These are phyloP conservation scores for Rhaphigaster nebulosa DNA, from an alignment of 2,888 invertebrate species.

Conservation along the genomic window DNA sequence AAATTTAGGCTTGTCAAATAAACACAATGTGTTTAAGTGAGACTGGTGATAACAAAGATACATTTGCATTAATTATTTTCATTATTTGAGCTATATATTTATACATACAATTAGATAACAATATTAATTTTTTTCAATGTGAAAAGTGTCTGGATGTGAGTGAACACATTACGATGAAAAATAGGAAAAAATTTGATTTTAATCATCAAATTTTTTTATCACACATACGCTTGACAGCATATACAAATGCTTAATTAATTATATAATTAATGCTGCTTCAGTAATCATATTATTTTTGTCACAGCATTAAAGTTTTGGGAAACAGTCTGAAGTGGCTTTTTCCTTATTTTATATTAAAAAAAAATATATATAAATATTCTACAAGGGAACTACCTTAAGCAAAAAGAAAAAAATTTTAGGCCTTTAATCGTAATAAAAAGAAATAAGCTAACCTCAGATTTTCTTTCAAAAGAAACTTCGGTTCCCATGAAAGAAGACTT, in stretches of 20 bases:
- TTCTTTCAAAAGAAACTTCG: neutral
- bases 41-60: slow-evolving; percentile 31
- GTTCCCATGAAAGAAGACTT: neutral
- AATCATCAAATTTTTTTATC: slow-evolving; percentile 58
- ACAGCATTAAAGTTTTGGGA: slow-evolving; percentile 25
- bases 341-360: neutral
- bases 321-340: slow-evolving; percentile 7
- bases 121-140: slow-evolving; percentile 55
- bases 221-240: slow-evolving; percentile 54
- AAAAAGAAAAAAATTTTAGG: neutral
- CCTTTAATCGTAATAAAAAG: neutral
- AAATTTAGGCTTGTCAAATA: slow-evolving; percentile 38
- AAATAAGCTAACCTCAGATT: neutral
- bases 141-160: slow-evolving; percentile 60
- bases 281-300: slow-evolving; percentile 31
- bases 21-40: slow-evolving; percentile 38
- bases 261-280: slow-evolving; percentile 35
- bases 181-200: slow-evolving; percentile 58
- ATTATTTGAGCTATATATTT: slow-evolving; percentile 54
- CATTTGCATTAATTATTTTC: slow-evolving; percentile 44
- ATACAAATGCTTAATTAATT: slow-evolving; percentile 38
- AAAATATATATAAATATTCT: neutral
- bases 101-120: slow-evolving; percentile 54
- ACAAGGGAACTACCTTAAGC: neutral
- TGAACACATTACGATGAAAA: slow-evolving; percentile 60